A percentile compares a stretch with the other conserved stretches of the same genome.
Conservation (phyloP, 64 coral and sea anemone genomes). For the Dendrophyllia cribrosa region DNA sequence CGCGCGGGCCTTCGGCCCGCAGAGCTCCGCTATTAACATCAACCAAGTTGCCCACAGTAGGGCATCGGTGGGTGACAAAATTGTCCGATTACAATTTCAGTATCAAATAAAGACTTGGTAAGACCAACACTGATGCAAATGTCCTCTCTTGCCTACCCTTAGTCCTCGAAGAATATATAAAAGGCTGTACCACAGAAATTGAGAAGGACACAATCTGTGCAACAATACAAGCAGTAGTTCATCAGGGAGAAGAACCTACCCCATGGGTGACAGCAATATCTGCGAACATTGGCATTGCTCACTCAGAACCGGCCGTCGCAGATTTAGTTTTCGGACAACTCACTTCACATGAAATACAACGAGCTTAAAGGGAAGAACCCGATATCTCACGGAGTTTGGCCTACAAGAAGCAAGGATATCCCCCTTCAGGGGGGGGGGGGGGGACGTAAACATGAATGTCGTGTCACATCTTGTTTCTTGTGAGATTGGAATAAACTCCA, state of each 20-base stretch:
- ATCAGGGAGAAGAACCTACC: background rate
- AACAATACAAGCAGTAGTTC: slow-evolving; percentile 35
- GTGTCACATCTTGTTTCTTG: background rate
- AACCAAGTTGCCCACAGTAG: slow-evolving; percentile 33
- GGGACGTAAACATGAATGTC: slow-evolving; percentile 20
- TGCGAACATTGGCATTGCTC: background rate
- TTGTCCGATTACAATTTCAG: slow-evolving; percentile 42
- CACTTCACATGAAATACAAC: background rate
- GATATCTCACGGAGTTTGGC: background rate
- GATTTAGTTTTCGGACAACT: slow-evolving; percentile 9
- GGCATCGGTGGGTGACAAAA: slow-evolving; percentile 50
- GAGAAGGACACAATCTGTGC: slow-evolving; percentile 26
- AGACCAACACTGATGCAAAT: slow-evolving; percentile 40
- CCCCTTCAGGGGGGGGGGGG: background rate
- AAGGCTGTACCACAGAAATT: background rate
- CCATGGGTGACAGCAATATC: slow-evolving; percentile 9
- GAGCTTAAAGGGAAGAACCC: slow-evolving; percentile 10
- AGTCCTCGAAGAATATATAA: background rate
- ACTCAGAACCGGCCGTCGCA: background rate
- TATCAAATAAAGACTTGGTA: slow-evolving; percentile 35
- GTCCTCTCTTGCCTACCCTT: slow-evolving; percentile 4
- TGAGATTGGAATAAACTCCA: slow-evolving; percentile 32
- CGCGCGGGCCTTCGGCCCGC: no score
- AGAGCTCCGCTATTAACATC: slow-evolving; percentile 5
- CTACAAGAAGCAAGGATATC: background rate